phyloP scores from a whole-genome alignment of 2,113 vertebrate species.

The Anoura caudifer region DNA sequence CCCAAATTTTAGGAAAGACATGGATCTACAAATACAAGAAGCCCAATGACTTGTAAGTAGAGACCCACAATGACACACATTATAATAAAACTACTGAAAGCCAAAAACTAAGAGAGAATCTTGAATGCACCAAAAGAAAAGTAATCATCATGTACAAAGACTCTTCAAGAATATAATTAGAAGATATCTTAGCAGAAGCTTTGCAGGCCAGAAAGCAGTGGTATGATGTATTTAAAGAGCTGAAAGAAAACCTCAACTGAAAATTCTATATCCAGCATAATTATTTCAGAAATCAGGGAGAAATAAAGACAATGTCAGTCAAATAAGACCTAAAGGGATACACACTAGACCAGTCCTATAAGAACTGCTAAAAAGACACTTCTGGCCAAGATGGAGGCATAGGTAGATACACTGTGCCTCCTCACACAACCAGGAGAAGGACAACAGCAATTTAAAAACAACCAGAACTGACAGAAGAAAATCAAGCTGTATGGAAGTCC shows the following conservation, averaged over 20 bases:
- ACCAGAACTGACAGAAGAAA: too few species aligned
- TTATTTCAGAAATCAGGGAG: background rate
- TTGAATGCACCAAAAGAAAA: background rate
- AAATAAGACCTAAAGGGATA: background rate
- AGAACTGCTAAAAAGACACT: background rate
- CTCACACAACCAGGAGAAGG: too few species aligned
- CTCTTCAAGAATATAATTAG: background rate
- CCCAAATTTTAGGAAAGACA: background rate
- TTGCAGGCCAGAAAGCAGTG: background rate
- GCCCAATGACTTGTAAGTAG: background rate
- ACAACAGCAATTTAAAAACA: too few species aligned
- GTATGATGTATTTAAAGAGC: background rate
- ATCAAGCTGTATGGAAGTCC: too few species aligned
- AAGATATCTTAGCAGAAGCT: background rate
- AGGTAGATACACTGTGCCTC: too few species aligned
- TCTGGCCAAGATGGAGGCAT: too few species aligned
- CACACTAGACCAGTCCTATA: background rate
- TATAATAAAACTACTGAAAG: background rate
- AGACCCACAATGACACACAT: background rate
- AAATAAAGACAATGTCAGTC: background rate
- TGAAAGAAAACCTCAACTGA: background rate
- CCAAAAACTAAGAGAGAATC: background rate
- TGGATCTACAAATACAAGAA: background rate
- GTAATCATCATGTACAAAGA: background rate
- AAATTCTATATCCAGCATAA: background rate